Evolutionary conservation across 2,113 vertebrate species (phyloP).

Genomic region (Parotia lawesii): DNA sequence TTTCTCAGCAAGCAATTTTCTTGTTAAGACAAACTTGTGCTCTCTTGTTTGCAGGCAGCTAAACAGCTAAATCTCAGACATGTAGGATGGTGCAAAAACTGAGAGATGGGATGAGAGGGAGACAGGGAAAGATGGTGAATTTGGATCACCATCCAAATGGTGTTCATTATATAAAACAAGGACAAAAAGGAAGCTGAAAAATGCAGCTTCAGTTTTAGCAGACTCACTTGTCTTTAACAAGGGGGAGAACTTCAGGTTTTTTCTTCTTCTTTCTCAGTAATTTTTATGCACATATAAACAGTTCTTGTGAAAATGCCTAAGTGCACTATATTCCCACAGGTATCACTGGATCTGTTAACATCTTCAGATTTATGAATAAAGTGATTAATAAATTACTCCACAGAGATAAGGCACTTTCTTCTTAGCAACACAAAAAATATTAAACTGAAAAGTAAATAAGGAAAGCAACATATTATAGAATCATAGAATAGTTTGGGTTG

Average conservation of each 20-base stretch:
- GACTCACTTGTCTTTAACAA: neutral
- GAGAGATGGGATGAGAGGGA: neutral
- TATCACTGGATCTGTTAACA: neutral
- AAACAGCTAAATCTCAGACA: neutral
- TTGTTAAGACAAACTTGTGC: neutral
- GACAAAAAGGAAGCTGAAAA: neutral
- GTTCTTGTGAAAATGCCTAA: neutral
- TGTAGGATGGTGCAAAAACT: neutral
- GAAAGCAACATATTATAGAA: neutral
- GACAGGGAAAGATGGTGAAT: neutral
- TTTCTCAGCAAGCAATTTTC: constrained; percentile 7
- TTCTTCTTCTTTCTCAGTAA: neutral
- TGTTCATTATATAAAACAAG: neutral
- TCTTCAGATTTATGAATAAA: neutral
- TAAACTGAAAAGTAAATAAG: neutral
- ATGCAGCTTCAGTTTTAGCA: neutral
- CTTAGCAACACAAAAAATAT: neutral
- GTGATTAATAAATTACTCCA: neutral
- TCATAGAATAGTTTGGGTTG: neutral
- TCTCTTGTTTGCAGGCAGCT: neutral
- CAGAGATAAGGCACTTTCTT: neutral
- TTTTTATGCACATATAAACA: neutral
- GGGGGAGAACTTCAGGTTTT: neutral
- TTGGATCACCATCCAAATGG: neutral
- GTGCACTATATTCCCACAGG: neutral